phyloP scores from a whole-genome alignment of 2,797 vertebrate genomes.

The Phoxinus dragarum region DNA sequence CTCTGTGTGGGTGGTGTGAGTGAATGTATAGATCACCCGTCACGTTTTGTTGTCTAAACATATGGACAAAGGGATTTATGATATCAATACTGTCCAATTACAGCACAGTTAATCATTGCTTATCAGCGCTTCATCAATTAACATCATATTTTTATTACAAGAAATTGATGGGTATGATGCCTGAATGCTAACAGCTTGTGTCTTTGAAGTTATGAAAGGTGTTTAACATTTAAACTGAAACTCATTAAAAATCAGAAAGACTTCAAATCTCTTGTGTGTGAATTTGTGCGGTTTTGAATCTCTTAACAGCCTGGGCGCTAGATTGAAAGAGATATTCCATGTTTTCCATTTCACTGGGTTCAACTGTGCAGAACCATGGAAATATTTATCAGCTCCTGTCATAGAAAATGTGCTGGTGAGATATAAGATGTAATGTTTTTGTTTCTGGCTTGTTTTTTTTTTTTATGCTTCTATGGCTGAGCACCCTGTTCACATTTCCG shows the following conservation, averaged over 20 bases:
- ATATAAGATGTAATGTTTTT: conserved; percentile 32
- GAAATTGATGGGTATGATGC: not conserved
- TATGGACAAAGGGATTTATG: not conserved
- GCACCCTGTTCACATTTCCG: not conserved
- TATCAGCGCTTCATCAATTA: conserved; percentile 6
- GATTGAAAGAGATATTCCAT: conserved; percentile 9
- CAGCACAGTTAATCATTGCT: not conserved
- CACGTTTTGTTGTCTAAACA: conserved; percentile 20
- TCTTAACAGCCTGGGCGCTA: conserved; percentile 1
- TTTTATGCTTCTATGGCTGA: conserved; percentile 1
- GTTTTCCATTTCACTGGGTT: conserved; percentile 31
- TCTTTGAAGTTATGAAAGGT: conserved; percentile 1
- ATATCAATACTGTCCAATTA: not conserved
- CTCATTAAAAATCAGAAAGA: conserved; percentile 18
- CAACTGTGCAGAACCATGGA: conserved; percentile 25
- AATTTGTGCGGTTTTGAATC: conserved; percentile 5
- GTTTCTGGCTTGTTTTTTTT: conserved; percentile 18
- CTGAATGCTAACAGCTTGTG: not conserved
- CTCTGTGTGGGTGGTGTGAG: not conserved
- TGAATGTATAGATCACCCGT: conserved; percentile 7
- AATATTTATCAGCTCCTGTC: conserved; percentile 33
- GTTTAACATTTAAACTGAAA: conserved; percentile 34
- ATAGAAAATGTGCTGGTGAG: conserved; percentile 4
- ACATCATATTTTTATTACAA: not conserved
- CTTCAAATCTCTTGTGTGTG: not conserved